Evolutionary conservation across 37 sponge, comb jelly and placozoan genomes (phyloP).

Genomic region (Beroe forskalii): DNA sequence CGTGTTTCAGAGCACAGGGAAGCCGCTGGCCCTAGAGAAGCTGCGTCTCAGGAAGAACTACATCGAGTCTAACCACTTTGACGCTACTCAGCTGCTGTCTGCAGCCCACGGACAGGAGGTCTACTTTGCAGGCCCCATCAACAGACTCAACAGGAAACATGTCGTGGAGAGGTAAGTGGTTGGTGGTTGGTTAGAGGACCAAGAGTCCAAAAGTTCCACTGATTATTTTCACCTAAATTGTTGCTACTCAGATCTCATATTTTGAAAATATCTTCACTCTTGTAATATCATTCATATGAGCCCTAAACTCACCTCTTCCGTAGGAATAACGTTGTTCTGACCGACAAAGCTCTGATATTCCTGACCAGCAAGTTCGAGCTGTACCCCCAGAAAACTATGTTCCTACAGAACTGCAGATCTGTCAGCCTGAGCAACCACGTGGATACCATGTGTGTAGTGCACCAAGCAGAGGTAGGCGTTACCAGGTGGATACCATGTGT

Average conservation of each 20-base stretch:
- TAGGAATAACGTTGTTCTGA: neutral
- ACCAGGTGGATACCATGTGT: constrained; percentile 16
- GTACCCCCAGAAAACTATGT: constrained; percentile 53
- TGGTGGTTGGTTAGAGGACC: no score
- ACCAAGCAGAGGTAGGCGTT: constrained; percentile 29
- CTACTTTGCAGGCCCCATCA: neutral
- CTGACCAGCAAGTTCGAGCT: constrained; percentile 45
- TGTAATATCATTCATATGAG: no score
- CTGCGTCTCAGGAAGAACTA: neutral
- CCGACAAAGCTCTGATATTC: constrained; percentile 15
- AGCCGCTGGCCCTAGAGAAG: neutral
- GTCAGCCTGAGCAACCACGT: constrained; percentile 17
- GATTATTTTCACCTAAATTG: no score
- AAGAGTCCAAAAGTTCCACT: no score
- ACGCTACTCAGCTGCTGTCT: neutral
- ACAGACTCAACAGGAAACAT: constrained; percentile 56
- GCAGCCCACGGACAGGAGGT: neutral
- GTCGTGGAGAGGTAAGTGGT: constrained; percentile 36
- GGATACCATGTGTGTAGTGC: constrained; percentile 5
- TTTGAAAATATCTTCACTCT: no score
- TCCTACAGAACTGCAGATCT: neutral
- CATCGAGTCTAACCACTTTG: neutral
- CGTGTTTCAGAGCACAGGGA: neutral
- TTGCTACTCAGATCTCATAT: no score
- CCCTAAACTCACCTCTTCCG: no score